Base-by-base conservation (phyloP, 1,140 invertebrate genomes). In the Brachionus sp. region DNA sequence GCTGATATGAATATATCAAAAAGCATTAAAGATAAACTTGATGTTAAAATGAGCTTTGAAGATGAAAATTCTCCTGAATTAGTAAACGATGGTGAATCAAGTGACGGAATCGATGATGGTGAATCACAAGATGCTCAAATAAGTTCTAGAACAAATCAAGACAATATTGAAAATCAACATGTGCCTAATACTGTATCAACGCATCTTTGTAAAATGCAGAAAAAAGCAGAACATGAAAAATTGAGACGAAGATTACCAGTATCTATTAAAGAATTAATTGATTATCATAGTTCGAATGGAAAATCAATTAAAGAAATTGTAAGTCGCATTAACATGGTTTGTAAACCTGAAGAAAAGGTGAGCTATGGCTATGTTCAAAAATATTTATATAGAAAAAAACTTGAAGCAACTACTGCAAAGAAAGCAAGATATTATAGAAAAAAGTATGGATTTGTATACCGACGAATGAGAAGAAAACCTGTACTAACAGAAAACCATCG, bases 291-390 rank as follows among this genome's bases (percentile, higher is more conserved):
- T 16, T 62, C 50, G 33, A 80, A 80, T 13, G 77, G 77, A 23
- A 80, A 80, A 50, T 80, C 77, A 4, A 80, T 80, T 9, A 80
- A 80, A 80, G 77, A 80, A 62, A 80, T 80, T 12, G 77, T 80
- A 42, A 80, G 39, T 19, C 46, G 77, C 0, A 80, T 80, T 23
- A 80, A 80, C 29, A 57, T 80, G 77, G 77, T 80, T 5, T 80
- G 77, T 42, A 39, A 44, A 39, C 77, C 77, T 4, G 77, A 80
- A 16, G 77, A 80, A 44, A 80, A 80, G 19, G 77, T 80, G 23
- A 62, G 50, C 25, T 80, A 80, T 33, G 77, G 77, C 10, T 80
- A 80, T 33, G 77, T 80, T 25, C 77, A 80, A 62, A 80, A 80
- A 16, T 80, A 80, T 66, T 80, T 80, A 16, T 80, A 80, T 80